A percentile compares a stretch with the other conserved stretches of the same genome.
Evolutionary conservation across 2,797 vertebrate genomes (phyloP).

Genomic region (Antennarius maculatus): DNA sequence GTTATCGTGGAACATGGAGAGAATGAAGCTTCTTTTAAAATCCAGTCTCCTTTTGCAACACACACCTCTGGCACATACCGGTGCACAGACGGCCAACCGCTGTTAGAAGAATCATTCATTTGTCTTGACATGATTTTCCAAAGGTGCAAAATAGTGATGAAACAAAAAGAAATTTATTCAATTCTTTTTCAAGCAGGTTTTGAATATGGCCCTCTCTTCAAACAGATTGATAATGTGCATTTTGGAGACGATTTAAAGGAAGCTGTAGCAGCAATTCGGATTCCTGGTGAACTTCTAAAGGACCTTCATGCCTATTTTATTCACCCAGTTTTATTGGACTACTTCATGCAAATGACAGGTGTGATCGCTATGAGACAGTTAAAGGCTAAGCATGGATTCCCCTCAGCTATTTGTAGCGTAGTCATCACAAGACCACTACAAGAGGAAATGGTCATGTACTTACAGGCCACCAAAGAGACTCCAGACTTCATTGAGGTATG

Average conservation of each 20-base stretch:
- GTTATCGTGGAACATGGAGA: conserved; percentile 73
- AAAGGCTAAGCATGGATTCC: conserved; percentile 78
- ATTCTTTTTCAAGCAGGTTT: conserved; percentile 82
- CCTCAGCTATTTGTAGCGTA: conserved; percentile 83
- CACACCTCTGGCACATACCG: conserved; percentile 81
- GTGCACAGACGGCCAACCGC: conserved; percentile 29
- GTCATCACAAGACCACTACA: conserved; percentile 79
- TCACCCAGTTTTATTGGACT: conserved; percentile 89
- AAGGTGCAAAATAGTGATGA: conserved; percentile 79
- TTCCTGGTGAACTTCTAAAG: conserved; percentile 71
- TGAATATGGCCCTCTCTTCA: conserved; percentile 84
- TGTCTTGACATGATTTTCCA: conserved; percentile 69
- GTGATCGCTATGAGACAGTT: conserved; percentile 66
- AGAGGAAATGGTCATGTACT: conserved; percentile 87
- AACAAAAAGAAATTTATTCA: conserved; percentile 78
- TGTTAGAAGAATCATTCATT: conserved; percentile 80
- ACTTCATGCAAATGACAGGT: conserved; percentile 86
- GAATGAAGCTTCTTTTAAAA: conserved; percentile 74
- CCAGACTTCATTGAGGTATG: conserved; percentile 85
- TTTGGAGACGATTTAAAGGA: conserved; percentile 85
- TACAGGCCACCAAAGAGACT: conserved; percentile 76
- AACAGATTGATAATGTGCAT: conserved; percentile 79
- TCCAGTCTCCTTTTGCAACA: conserved; percentile 75
- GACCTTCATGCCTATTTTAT: conserved; percentile 83
- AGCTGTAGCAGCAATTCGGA: conserved; percentile 80